Evolutionary conservation across 2,797 vertebrate species (phyloP).

Genomic region (Cyclura pinguis): DNA sequence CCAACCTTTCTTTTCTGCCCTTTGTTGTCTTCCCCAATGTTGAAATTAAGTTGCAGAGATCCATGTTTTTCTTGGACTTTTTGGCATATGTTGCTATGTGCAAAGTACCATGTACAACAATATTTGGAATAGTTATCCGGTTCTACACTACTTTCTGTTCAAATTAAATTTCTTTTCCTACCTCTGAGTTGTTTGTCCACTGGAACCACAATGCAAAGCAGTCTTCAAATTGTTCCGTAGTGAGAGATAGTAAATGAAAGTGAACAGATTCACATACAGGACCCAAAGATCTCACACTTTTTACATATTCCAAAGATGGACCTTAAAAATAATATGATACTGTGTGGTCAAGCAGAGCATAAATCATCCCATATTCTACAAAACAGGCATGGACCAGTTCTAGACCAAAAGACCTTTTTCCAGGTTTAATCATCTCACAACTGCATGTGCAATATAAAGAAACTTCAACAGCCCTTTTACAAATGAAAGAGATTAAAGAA

Average conservation of each 20-base stretch:
- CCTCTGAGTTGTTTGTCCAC: slow-evolving; percentile 81
- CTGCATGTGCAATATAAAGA: too few species aligned
- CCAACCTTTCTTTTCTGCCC: neutral
- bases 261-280: slow-evolving; percentile 79
- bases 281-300: slow-evolving; percentile 77
- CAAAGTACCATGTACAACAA: neutral
- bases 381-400: neutral
- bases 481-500: too few species aligned
- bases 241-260: slow-evolving; percentile 71
- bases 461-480: too few species aligned
- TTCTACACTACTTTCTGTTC: neutral
- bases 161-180: slow-evolving; percentile 59
- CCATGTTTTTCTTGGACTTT: neutral
- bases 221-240: slow-evolving; percentile 67
- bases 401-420: too few species aligned
- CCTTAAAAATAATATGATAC: slow-evolving; percentile 66
- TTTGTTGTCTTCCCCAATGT: neutral
- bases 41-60: neutral
- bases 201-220: slow-evolving; percentile 70
- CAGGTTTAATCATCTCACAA: too few species aligned
- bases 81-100: neutral
- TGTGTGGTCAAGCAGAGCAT: slow-evolving; percentile 11
- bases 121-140: neutral
- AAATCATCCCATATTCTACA: slow-evolving; percentile 11
- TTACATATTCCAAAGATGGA: slow-evolving; percentile 72